These are phyloP conservation scores for Paramormyrops hopkinsi DNA, from an alignment of 2,797 vertebrate species.

Conservation along the genomic window DNA sequence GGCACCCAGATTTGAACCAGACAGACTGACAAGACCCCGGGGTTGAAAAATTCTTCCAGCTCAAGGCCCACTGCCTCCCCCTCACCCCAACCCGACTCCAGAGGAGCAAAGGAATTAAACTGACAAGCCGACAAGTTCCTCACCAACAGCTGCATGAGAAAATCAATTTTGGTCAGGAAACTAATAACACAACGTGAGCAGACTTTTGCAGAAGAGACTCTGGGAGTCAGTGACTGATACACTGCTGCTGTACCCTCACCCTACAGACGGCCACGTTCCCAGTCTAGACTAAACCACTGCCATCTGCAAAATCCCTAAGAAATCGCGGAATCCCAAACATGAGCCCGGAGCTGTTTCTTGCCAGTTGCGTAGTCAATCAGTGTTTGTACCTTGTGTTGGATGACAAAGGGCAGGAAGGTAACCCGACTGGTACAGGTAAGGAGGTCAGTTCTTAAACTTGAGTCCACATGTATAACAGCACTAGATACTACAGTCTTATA, in stretches of 20 bases:
- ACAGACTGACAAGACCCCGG: background rate
- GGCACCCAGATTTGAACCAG: background rate
- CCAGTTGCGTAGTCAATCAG: background rate
- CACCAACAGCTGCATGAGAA: background rate
- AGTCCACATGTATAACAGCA: background rate
- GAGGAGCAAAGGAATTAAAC: slow-evolving; percentile 7
- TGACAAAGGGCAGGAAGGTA: background rate
- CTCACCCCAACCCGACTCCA: background rate
- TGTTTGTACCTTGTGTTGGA: background rate
- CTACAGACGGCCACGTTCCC: background rate
- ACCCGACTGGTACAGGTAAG: background rate
- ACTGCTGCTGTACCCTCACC: background rate
- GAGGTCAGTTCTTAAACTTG: background rate
- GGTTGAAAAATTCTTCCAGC: background rate
- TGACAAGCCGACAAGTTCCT: background rate
- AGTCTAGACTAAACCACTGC: background rate
- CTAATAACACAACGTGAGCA: background rate
- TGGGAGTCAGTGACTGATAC: background rate
- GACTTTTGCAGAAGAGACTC: background rate
- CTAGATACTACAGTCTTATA: background rate
- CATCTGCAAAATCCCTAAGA: background rate
- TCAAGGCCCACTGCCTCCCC: background rate
- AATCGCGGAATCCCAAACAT: background rate
- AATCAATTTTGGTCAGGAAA: background rate
- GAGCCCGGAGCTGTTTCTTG: background rate